Evolutionary conservation across 2,888 invertebrate species (phyloP), one percentile per base, ranked within the genome.

Genomic region (Esperia sulphurella): DNA sequence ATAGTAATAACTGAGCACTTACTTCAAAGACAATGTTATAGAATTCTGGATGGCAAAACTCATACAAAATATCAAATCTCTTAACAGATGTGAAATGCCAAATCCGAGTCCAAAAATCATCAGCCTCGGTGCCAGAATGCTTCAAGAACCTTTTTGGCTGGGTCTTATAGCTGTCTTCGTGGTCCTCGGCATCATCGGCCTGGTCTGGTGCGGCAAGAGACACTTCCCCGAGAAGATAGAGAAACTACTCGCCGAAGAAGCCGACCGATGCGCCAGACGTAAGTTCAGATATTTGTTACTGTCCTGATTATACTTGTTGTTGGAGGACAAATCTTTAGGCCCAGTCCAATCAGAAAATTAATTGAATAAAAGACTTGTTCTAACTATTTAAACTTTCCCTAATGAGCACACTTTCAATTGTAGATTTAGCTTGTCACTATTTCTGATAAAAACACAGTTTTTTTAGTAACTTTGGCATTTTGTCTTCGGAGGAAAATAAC

Each of bases 131-230:
- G 93, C 95, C 60, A 88, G 95, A 28, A 95, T 97, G 94, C 86
- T 96, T 30, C 94, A 95, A 62, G 96, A 96, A 73, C 96, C 96
- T 0, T 96, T 97, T 79, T 96, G 96, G 96, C 88, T 97, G 40
- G 96, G 96, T 0, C 90, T 97, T 37, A 95, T 97, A 74, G 95
- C 96, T 0, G 96, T 97, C 0, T 94, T 94, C 64, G 92, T 94
- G 8, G 95, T 96, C 0, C 91, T 96, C 64, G 93, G 93, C 45
- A 91, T 94, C 54, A 95, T 96, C 58, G 95, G 95, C 12, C 84
- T 95, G 45, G 92, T 96, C 13, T 96, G 95, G 94, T 95, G 96
- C 75, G 94, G 95, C 59, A 95, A 95, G 72, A 87, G 96, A 45
- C 96, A 96, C 79, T 96, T 96, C 76, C 95, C 96, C 0, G 95